Evolutionary conservation across 2,888 invertebrate genomes (phyloP), one percentile per base, ranked within the genome.

Genomic region (Aspidiotus destructor): DNA sequence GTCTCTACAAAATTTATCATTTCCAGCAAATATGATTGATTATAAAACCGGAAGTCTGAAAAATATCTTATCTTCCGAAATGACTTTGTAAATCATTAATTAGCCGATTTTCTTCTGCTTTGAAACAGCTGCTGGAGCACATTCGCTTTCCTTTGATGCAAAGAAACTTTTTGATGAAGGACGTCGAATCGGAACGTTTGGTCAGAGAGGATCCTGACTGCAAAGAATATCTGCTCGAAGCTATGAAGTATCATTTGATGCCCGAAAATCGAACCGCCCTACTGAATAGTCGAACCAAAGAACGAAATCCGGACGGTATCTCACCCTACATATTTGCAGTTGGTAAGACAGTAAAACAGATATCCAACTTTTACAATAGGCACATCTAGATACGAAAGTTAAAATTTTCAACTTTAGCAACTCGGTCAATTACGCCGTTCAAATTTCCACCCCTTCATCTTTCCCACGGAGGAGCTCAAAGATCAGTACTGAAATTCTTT

Each of bases 211-310:
- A 84, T 72, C 77, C 80, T 10, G 83, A 83, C 72, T 86, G 85
- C 73, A 82, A 84, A 73, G 85, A 85, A 73, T 76, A 85, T 11
- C 77, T 85, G 48, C 76, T 85, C 70, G 86, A 86, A 77, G 86
- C 86, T 5, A 86, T 86, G 85, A 81, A 85, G 72, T 86, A 86
- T 74, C 86, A 86, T 75, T 75, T 86, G 69, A 78, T 85, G 64
- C 86, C 86, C 1, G 86, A 86, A 75, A 81, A 86, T 74, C 77
- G 86, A 72, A 83, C 84, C 71, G 78, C 82, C 11, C 79, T 86
- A 75, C 79, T 81, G 15, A 84, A 82, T 8, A 80, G 83, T 62
- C 77, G 86, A 65, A 86, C 86, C 1, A 79, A 81, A 73, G 84
- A 85, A 73, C 78, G 86, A 17, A 81, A 81, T 58, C 86, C 86